Evolutionary conservation across 2,797 vertebrate species (phyloP).

Genomic region (Echeneis naucrates): DNA sequence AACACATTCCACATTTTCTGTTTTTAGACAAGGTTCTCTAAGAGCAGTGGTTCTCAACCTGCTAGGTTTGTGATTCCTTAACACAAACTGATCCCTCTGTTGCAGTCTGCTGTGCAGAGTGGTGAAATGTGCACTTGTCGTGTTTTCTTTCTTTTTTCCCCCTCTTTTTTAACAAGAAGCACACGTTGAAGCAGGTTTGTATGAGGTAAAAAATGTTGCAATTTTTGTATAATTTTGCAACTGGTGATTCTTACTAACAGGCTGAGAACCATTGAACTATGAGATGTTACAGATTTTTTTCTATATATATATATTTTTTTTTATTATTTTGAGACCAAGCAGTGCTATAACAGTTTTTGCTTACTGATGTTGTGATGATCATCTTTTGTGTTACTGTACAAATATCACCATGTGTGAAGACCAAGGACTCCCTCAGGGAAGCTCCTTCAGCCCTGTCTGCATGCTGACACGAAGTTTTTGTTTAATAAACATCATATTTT

Average conservation of each 20-base stretch:
- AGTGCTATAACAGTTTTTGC: slow-evolving; percentile 41
- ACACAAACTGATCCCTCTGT: not conserved
- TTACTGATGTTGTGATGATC: slow-evolving; percentile 31
- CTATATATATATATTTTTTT: too few species aligned
- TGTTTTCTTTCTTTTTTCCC: not conserved
- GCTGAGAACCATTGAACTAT: slow-evolving; percentile 50
- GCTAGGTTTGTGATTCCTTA: not conserved
- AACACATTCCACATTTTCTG: slow-evolving; percentile 43
- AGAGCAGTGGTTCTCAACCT: slow-evolving; percentile 50
- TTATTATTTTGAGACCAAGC: slow-evolving; percentile 22
- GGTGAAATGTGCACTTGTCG: not conserved
- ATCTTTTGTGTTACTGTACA: slow-evolving; percentile 46
- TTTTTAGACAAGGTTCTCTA: slow-evolving; percentile 35
- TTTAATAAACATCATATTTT: slow-evolving; percentile 31
- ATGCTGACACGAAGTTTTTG: slow-evolving; percentile 55
- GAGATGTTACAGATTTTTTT: slow-evolving; percentile 8
- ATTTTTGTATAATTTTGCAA: too few species aligned
- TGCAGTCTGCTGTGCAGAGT: not conserved
- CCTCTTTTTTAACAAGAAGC: slow-evolving; percentile 12
- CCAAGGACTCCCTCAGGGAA: slow-evolving; percentile 63
- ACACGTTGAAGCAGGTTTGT: not conserved
- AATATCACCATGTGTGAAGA: slow-evolving; percentile 49
- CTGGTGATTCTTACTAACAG: slow-evolving; percentile 14
- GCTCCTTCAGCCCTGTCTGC: slow-evolving; percentile 73
- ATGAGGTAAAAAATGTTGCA: too few species aligned